Evolutionary conservation across 2,113 vertebrate genomes (phyloP).

Genomic region (Etia nguti): DNA sequence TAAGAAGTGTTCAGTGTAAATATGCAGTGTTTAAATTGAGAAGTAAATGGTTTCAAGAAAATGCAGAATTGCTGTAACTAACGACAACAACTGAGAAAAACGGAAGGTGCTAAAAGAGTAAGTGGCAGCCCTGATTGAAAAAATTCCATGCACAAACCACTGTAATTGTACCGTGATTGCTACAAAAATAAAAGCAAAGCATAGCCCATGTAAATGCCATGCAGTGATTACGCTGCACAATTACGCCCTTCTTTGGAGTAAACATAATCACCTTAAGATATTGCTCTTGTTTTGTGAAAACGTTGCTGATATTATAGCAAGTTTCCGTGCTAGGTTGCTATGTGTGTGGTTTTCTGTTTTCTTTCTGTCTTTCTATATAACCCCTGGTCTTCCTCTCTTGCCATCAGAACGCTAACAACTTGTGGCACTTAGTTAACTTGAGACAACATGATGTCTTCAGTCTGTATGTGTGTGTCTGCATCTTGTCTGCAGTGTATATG

Average conservation of each 20-base stretch:
- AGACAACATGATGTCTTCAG: constrained; percentile 36
- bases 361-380: neutral
- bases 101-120: neutral
- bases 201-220: constrained; percentile 13
- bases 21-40: neutral
- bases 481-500: constrained; percentile 31
- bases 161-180: constrained; percentile 17
- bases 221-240: constrained; percentile 20
- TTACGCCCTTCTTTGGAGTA: neutral
- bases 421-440: constrained; percentile 25
- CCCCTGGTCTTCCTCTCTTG: neutral
- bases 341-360: neutral
- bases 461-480: constrained; percentile 17
- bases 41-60: neutral
- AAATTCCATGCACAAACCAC: neutral
- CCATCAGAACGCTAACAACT: constrained; percentile 15
- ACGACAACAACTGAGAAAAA: neutral
- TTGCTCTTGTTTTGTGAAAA: neutral
- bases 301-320: neutral
- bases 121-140: neutral
- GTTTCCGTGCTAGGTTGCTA: neutral
- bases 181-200: neutral
- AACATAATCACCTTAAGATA: constrained; percentile 31
- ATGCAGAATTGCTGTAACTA: neutral
- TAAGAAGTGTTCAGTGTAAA: neutral